Evolutionary conservation across 2,888 invertebrate species (phyloP), one percentile per base, ranked within the genome.

Genomic region (Stenolophus ochropezus): DNA sequence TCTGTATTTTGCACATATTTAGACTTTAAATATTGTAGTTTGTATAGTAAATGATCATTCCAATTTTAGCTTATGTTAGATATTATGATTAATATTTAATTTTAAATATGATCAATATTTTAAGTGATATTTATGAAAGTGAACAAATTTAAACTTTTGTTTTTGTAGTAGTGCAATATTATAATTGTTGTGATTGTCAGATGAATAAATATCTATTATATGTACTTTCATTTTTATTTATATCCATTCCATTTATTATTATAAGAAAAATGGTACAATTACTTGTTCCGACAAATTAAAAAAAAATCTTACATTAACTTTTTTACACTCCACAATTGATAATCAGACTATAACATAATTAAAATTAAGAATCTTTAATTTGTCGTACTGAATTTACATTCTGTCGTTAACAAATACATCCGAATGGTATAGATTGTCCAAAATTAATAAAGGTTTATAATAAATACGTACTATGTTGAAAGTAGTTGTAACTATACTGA

Each of bases 41-140:
- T 76, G 56, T 76, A 56, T 76, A 76, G 76, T 16, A 75, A 75
- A 18, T 76, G 65, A 61, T 33, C 33, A 61, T 61, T 61, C 77
- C 47, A 61, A 23, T 61, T 58, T 16, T 58, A 77, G 77, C 21
- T 58, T 77, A 58, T 6, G 16, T 76, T 75, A 76, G 53, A 58
- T 51, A 33, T 33, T 33, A 47, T 23, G 21, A 33, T 53, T 16
- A 33, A 33, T 77, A 61, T 77, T 77, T 84, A 83, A 82, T 83
- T 83, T 81, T 83, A 82, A 81, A 82, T 65, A 82, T 83, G 77
- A 71, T 82, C 82, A 65, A 81, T 81, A 81, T 58, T 74, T 71
- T 80, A 71, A 65, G 74, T 71, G 81, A 75, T 74, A 75, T 56
- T 75, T 81, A 61, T 75, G 56, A 61, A 69, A 75, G 25, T 75